Conservation (phyloP, 2,888 invertebrate genomes). For the Drosophila pullipes region DNA sequence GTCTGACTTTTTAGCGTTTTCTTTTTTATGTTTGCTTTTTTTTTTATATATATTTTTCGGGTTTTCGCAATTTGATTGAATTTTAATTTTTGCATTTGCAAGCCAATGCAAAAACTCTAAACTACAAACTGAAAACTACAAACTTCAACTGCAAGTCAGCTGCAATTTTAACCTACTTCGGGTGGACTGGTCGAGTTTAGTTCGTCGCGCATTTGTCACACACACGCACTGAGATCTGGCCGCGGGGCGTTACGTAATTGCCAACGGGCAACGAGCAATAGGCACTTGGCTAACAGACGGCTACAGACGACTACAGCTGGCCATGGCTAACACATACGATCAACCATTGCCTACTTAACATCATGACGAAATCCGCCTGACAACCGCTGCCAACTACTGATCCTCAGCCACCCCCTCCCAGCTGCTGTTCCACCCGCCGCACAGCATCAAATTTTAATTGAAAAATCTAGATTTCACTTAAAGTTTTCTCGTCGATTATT, state of each 20-base stretch:
- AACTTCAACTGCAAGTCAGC: slow-evolving; percentile 70
- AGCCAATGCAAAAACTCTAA: slow-evolving; percentile 59
- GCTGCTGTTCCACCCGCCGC: slow-evolving; percentile 37
- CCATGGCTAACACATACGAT: slow-evolving; percentile 63
- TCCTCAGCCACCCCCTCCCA: slow-evolving; percentile 4
- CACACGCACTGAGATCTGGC: slow-evolving; percentile 62
- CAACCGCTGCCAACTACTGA: slow-evolving; percentile 28
- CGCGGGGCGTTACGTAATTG: slow-evolving; percentile 70
- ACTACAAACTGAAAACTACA: slow-evolving; percentile 38
- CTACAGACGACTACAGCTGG: slow-evolving; percentile 53
- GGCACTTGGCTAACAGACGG: slow-evolving; percentile 53
- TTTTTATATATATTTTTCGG: slow-evolving; percentile 16
- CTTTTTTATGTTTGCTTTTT: slow-evolving; percentile 13
- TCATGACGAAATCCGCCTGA: slow-evolving; percentile 74
- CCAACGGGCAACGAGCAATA: slow-evolving; percentile 44
- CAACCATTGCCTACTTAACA: slow-evolving; percentile 74
- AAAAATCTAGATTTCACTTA: slow-evolving; percentile 71
- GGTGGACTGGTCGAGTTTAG: slow-evolving; percentile 75
- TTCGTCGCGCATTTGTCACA: slow-evolving; percentile 79
- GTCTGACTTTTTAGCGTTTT: slow-evolving; percentile 41
- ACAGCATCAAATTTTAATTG: slow-evolving; percentile 64
- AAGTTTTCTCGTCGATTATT: slow-evolving; percentile 57
- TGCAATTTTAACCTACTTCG: slow-evolving; percentile 79
- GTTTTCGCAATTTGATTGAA: slow-evolving; percentile 82
- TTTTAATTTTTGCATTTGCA: slow-evolving; percentile 77